Evolutionary conservation across 2,797 vertebrate genomes (phyloP).

Genomic region (Bradypodion ventrale): DNA sequence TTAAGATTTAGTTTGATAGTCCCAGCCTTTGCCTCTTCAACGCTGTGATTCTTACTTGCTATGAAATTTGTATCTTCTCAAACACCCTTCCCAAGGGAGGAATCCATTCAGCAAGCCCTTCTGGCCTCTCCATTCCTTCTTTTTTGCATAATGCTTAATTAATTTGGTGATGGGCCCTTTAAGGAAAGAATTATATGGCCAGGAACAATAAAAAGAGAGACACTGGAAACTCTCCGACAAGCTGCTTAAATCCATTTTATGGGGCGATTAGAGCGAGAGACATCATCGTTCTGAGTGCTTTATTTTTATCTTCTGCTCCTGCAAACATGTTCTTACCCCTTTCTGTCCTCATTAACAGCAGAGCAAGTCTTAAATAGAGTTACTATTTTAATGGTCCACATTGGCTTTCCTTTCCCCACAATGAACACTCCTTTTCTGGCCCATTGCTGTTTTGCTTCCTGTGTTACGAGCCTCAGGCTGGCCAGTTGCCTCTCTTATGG

Average conservation of each 20-base stretch:
- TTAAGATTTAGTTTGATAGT: neutral
- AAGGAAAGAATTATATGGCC: slow-evolving; percentile 58
- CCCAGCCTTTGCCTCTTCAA: neutral
- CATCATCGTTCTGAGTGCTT: slow-evolving; percentile 27
- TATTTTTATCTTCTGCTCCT: slow-evolving; percentile 44
- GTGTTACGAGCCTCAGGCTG: slow-evolving; percentile 18
- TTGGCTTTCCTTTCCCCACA: neutral
- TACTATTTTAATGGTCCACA: slow-evolving; percentile 1
- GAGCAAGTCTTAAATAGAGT: slow-evolving; percentile 21
- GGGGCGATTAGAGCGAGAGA: slow-evolving; percentile 54
- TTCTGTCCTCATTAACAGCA: slow-evolving; percentile 36
- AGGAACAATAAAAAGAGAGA: slow-evolving; percentile 42
- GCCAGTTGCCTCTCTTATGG: slow-evolving; percentile 33
- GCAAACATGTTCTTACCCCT: slow-evolving; percentile 14
- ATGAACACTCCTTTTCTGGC: neutral
- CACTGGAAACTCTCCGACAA: slow-evolving; percentile 44
- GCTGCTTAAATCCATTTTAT: slow-evolving; percentile 51
- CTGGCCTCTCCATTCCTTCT: slow-evolving; percentile 23
- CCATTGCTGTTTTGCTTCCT: slow-evolving; percentile 9
- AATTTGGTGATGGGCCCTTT: slow-evolving; percentile 46
- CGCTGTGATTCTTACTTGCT: neutral
- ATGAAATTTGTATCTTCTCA: slow-evolving; percentile 1
- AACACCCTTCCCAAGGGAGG: neutral
- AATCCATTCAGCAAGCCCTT: slow-evolving; percentile 25
- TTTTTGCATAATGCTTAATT: slow-evolving; percentile 49